phyloP scores from a whole-genome alignment of 2,797 vertebrate species.

The Acanthurus tractus region DNA sequence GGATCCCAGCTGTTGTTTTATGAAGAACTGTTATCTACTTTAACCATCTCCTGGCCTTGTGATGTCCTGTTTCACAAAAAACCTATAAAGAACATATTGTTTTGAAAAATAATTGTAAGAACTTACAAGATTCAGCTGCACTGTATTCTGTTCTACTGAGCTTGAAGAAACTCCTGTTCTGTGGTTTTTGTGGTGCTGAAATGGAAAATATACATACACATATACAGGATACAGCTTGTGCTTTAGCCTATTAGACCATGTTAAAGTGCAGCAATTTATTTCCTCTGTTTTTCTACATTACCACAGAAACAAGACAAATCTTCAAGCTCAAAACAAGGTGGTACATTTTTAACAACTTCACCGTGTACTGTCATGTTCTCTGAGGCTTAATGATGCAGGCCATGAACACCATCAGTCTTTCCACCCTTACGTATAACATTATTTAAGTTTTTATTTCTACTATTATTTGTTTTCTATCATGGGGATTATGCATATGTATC shows the following conservation, averaged over 20 bases:
- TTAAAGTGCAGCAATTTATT: background rate
- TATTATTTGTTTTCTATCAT: background rate
- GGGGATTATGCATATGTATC: too few relatives aligned
- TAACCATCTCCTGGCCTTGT: background rate
- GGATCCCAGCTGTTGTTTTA: constrained; percentile 3
- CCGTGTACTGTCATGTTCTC: background rate
- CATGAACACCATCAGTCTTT: background rate
- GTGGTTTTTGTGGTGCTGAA: background rate
- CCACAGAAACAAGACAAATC: constrained; percentile 9
- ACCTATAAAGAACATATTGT: background rate
- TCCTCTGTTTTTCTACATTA: constrained; percentile 10
- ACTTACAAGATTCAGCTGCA: background rate
- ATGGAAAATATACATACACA: background rate
- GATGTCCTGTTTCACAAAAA: background rate
- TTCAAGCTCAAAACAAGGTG: background rate
- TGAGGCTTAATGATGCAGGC: background rate
- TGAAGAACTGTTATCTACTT: background rate
- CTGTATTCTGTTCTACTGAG: background rate
- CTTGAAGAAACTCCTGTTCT: background rate
- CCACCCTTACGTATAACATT: background rate
- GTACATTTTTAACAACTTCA: background rate
- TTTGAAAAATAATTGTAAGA: background rate
- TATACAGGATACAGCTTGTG: background rate
- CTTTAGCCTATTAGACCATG: background rate
- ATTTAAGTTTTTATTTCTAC: background rate